Base-by-base conservation (phyloP, 2,888 invertebrate genomes). In the Cylindroiulus punctatus region DNA sequence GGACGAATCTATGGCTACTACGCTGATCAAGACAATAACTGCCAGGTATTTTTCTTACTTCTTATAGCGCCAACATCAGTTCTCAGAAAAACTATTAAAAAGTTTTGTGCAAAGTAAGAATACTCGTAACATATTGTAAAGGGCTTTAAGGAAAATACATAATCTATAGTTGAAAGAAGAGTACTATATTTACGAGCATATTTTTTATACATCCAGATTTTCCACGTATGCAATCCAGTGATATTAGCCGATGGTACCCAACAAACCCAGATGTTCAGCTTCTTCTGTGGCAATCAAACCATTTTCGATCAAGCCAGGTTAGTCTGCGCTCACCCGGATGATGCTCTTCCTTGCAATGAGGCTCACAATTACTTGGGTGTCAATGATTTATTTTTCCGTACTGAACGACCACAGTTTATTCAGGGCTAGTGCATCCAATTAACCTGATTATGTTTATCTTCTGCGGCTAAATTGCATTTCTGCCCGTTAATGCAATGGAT, bases 1-100 rank as follows among this genome's bases (percentile, higher is more conserved):
- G 76, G 89, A 32, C 87, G 88, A 47, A 88, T 89, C n/a, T 87
- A 87, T 81, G 89, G 89, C 8, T 89, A 89, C 85, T 89, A 88
- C 84, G 89, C 89, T 12, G 89, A 89, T 82, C 81, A 86, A 14
- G 88, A 88, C 36, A 88, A 88, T 86, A 87, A 88, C 30, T 87
- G 87, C 85, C 85, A 86, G 47, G 65, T 65, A 65, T 65, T 65
- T 40, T 83, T n/a, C 32, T 32, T n/a, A n/a, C n/a, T n/a, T n/a
- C n/a, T n/a, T n/a, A n/a, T n/a, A n/a, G n/a, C n/a, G n/a, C n/a
- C n/a, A n/a, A n/a, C n/a, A n/a, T n/a, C n/a, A n/a, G n/a, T n/a
- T n/a, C n/a, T n/a, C n/a, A n/a, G n/a, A n/a, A n/a, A n/a, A n/a
- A n/a, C n/a, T n/a, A n/a, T n/a, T n/a, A n/a, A n/a, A n/a, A n/a